A percentile compares a stretch with the other conserved stretches of the same genome.
phyloP scores from a whole-genome alignment of 2,888 invertebrate genomes.

The Amorpha juglandis region DNA sequence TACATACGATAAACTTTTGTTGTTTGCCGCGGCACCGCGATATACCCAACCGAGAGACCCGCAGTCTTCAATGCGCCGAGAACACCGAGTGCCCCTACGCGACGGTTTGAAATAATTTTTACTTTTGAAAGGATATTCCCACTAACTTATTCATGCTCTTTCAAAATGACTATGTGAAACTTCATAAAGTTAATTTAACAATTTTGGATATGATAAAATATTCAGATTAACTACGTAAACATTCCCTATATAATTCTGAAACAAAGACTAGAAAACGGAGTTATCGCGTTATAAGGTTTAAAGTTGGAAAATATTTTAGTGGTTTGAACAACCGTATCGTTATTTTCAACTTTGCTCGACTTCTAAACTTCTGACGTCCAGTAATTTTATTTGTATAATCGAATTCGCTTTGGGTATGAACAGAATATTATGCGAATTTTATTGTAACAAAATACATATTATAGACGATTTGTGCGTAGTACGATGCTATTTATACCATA shows the following conservation, averaged over 20 bases:
- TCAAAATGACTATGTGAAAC: slow-evolving; percentile 33
- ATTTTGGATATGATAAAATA: slow-evolving; percentile 11
- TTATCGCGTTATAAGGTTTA: neutral
- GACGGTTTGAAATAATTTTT: slow-evolving; percentile 43
- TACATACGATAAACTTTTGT: slow-evolving; percentile 77
- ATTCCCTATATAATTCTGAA: slow-evolving; percentile 1
- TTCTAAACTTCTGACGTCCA: neutral
- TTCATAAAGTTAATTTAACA: slow-evolving; percentile 14
- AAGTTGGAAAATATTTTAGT: slow-evolving; percentile 14
- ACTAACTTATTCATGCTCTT: slow-evolving; percentile 32
- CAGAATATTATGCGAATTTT: neutral
- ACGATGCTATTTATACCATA: too few species aligned
- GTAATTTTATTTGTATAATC: neutral
- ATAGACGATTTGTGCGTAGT: too few species aligned
- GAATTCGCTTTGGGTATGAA: neutral
- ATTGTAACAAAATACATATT: too few species aligned
- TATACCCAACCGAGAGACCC: slow-evolving; percentile 56
- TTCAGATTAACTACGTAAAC: slow-evolving; percentile 10
- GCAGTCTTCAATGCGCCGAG: slow-evolving; percentile 44
- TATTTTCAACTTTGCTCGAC: neutral
- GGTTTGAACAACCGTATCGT: neutral
- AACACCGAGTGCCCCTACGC: slow-evolving; percentile 47
- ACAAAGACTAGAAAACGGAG: slow-evolving; percentile 9
- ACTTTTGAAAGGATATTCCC: slow-evolving; percentile 33
- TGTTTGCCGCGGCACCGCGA: slow-evolving; percentile 62